A percentile compares a stretch with the other conserved stretches of the same genome.
Evolutionary conservation across 2,113 vertebrate species (phyloP).

Genomic region (Bos javanicus): DNA sequence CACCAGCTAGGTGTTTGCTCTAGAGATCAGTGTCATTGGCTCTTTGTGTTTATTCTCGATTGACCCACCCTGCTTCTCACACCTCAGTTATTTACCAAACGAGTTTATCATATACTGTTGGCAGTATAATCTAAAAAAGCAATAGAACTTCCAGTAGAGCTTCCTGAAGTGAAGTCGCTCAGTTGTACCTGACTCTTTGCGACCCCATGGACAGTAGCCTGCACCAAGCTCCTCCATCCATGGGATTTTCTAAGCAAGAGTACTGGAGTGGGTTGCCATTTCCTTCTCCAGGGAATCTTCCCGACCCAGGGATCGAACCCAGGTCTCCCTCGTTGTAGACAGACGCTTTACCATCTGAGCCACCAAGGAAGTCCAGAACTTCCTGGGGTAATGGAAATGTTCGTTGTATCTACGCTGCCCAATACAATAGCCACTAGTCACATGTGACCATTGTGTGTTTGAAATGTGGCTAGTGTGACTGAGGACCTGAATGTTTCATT

Average conservation of each 20-base stretch:
- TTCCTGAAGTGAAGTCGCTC: background rate
- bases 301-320: too few species aligned
- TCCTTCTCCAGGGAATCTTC: too few species aligned
- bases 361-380: background rate
- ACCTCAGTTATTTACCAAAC: background rate
- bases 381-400: background rate
- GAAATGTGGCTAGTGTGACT: background rate
- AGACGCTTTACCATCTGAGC: too few species aligned
- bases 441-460: background rate
- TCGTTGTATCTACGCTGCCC: background rate
- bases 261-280: too few species aligned
- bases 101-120: background rate
- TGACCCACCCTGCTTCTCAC: background rate
- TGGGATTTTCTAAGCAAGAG: too few species aligned
- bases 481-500: constrained; percentile 4
- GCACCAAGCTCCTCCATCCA: too few species aligned
- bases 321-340: too few species aligned
- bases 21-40: background rate
- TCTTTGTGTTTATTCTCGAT: background rate
- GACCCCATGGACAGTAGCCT: too few species aligned
- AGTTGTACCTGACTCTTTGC: too few species aligned
- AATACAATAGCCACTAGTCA: background rate
- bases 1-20: background rate
- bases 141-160: background rate
- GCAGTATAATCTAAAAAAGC: background rate